Evolutionary conservation across 1,140 invertebrate species (phyloP).

Genomic region (Lepidurus packardi): DNA sequence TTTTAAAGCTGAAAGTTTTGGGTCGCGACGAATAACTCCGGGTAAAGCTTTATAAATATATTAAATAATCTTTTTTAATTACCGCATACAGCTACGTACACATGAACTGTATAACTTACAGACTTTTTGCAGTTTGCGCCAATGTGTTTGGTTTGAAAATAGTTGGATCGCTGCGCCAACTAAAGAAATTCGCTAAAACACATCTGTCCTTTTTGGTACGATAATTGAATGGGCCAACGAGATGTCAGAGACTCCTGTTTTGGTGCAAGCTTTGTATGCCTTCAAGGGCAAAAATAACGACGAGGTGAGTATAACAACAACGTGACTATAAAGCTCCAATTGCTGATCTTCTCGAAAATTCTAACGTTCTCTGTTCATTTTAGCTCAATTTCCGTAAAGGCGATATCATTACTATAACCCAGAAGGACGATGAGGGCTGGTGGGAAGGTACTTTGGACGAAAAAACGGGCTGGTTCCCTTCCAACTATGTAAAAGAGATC

Average conservation of each 20-base stretch:
- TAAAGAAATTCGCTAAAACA: no score
- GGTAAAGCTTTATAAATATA: background rate
- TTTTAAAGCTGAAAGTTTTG: background rate
- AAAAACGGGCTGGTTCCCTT: slow-evolving; percentile 97
- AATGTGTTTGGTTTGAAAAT: no score
- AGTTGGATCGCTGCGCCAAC: no score
- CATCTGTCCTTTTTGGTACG: background rate
- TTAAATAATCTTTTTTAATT: no score
- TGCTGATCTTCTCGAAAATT: slow-evolving; percentile 1
- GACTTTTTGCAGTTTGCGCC: no score
- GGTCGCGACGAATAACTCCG: background rate
- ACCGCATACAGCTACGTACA: no score
- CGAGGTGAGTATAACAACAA: slow-evolving; percentile 58
- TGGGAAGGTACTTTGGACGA: slow-evolving; percentile 95
- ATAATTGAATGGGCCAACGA: background rate
- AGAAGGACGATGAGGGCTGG: slow-evolving; percentile 86
- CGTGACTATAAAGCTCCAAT: slow-evolving; percentile 9
- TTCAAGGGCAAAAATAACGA: slow-evolving; percentile 96
- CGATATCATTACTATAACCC: slow-evolving; percentile 92
- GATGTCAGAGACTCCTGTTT: slow-evolving; percentile 34
- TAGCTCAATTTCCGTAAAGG: slow-evolving; percentile 92
- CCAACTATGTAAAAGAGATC: slow-evolving; percentile 90
- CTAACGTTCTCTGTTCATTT: slow-evolving; percentile 37
- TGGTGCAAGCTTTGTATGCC: slow-evolving; percentile 83
- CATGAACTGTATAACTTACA: no score